A percentile compares a stretch with the other conserved stretches of the same genome.
Evolutionary conservation across 2,888 invertebrate genomes (phyloP).

Genomic region (Asteroscopus sphinx): DNA sequence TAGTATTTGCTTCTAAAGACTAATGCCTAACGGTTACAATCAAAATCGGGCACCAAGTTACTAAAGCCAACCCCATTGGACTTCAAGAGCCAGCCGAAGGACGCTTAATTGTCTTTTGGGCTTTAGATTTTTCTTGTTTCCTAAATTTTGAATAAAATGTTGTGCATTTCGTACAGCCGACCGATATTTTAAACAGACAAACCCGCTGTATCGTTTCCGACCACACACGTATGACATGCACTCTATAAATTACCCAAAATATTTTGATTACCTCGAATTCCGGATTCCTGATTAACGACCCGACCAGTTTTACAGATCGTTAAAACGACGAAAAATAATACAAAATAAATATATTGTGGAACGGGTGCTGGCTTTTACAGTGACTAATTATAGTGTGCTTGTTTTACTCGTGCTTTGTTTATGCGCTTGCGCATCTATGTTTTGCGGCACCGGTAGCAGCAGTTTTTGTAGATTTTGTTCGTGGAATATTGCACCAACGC

Average conservation of each 20-base stretch:
- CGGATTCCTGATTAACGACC: conserved; percentile 70
- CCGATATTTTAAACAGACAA: background rate
- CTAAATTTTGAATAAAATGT: too few species aligned
- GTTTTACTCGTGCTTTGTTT: conserved; percentile 54
- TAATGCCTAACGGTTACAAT: too few species aligned
- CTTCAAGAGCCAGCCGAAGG: too few species aligned
- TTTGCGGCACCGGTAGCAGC: conserved; percentile 58
- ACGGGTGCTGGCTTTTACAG: conserved; percentile 66
- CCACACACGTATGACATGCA: conserved; percentile 25
- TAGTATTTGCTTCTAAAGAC: too few species aligned
- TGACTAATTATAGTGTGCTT: conserved; percentile 55
- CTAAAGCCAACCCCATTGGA: too few species aligned
- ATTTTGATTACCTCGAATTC: conserved; percentile 66
- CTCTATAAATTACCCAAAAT: conserved; percentile 57
- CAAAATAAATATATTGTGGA: conserved; percentile 71
- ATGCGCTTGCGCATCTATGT: conserved; percentile 59
- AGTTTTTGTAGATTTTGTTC: background rate
- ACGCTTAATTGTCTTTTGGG: too few species aligned
- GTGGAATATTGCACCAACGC: background rate
- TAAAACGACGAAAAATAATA: conserved; percentile 74
- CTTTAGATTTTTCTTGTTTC: too few species aligned
- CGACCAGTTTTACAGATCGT: conserved; percentile 72
- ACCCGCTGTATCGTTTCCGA: too few species aligned
- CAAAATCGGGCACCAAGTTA: too few species aligned
- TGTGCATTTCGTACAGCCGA: too few species aligned